phyloP scores from a whole-genome alignment of 1,140 invertebrate genomes.

The Heterodera schachtii region DNA sequence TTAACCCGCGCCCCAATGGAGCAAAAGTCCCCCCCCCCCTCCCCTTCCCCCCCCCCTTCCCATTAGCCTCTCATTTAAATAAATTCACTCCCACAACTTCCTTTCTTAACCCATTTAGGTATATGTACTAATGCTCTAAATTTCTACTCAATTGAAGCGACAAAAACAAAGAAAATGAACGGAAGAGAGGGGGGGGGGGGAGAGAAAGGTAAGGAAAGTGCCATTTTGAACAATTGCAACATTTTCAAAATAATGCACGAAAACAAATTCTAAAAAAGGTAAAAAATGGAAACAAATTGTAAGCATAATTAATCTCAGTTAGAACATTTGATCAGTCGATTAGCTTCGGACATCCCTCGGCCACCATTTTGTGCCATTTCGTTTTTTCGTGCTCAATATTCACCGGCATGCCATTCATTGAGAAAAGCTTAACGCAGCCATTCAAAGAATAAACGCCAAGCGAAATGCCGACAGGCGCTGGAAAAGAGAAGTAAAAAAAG shows the following conservation, averaged over 20 bases:
- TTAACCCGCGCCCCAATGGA: no score
- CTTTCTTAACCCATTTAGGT: no score
- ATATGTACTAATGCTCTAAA: no score
- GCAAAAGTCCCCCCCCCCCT: no score
- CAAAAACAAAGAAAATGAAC: no score
- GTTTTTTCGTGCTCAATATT: conserved; percentile 24
- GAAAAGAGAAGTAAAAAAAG: conserved; percentile 31
- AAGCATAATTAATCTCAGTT: no score
- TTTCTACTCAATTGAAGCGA: no score
- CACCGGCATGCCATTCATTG: conserved; percentile 32
- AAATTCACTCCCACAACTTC: no score
- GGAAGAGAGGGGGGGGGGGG: neutral
- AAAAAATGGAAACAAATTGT: no score
- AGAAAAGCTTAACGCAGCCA: conserved; percentile 41
- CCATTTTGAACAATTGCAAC: neutral
- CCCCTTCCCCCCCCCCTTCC: no score
- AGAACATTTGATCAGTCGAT: conserved; percentile 1
- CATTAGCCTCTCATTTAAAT: no score
- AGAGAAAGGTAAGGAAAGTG: neutral
- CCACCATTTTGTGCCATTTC: conserved; percentile 48
- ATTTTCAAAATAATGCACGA: neutral
- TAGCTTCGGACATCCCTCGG: conserved; percentile 43
- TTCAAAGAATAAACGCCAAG: conserved; percentile 34
- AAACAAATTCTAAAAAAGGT: neutral
- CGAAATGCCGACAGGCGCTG: conserved; percentile 29